Percentiles rank a stretch among this genome's conserved stretches.
Conservation (phyloP, 1,140 invertebrate genomes). For the Bombus impatiens region DNA sequence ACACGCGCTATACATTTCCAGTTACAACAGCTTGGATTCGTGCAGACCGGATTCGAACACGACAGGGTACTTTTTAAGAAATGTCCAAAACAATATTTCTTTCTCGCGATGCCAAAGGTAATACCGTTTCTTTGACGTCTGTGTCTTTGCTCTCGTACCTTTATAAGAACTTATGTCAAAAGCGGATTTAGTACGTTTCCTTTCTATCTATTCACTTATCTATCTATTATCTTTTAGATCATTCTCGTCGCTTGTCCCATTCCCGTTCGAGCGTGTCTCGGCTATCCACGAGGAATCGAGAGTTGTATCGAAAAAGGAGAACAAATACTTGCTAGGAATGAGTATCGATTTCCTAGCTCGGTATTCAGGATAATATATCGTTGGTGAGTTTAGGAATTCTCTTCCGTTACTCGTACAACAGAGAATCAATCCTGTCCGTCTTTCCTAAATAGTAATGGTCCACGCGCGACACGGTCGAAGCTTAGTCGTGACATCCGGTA, state of each 20-base stretch:
- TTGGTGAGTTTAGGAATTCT: conserved; percentile 4
- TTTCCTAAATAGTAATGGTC: conserved; percentile 55
- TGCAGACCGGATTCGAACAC: not conserved
- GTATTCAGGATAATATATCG: conserved; percentile 32
- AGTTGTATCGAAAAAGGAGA: not conserved
- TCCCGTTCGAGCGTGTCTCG: not conserved
- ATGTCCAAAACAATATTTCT: not conserved
- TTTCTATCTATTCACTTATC: not conserved
- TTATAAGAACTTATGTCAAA: not conserved
- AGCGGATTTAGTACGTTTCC: no score
- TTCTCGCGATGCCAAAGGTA: no score
- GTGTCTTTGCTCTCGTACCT: not conserved
- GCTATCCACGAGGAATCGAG: not conserved
- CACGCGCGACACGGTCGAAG: conserved; percentile 50
- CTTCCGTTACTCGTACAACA: not conserved
- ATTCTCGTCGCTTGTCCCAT: not conserved
- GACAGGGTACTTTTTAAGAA: not conserved
- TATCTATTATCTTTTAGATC: not conserved
- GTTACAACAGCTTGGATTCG: not conserved
- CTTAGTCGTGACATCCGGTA: conserved; percentile 36
- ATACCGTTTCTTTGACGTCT: not conserved
- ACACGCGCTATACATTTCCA: conserved; percentile 22
- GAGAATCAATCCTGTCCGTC: conserved; percentile 57
- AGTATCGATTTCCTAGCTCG: not conserved
- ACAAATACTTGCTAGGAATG: not conserved